Percentiles rank a stretch among this genome's conserved stretches.
Conservation (phyloP, 2,888 invertebrate genomes). For the Tetranychus truncatus region DNA sequence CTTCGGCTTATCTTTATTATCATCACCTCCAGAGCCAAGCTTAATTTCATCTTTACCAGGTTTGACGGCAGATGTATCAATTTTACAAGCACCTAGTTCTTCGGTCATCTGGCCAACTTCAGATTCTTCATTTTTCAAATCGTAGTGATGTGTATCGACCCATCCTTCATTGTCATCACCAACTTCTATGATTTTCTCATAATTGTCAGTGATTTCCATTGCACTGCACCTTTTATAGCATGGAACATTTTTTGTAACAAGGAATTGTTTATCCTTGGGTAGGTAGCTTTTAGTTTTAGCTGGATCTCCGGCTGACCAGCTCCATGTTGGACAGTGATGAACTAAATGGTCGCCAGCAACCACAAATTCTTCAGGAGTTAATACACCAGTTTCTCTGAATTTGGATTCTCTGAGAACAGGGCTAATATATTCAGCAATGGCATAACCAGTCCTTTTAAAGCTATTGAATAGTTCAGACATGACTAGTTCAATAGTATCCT, state of each 20-base stretch:
- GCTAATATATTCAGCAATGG: conserved; percentile 86
- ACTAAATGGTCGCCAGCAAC: conserved; percentile 95
- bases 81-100: neutral
- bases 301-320: conserved; percentile 86
- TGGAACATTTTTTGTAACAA: conserved; percentile 75
- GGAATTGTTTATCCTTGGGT: conserved; percentile 81
- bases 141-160: conserved; percentile 90
- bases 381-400: conserved; percentile 86
- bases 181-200: conserved; percentile 75
- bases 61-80: neutral
- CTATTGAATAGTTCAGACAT: conserved; percentile 89
- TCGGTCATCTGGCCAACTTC: conserved; percentile 40
- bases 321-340: conserved; percentile 98
- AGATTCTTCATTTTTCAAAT: conserved; percentile 57
- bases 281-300: conserved; percentile 69
- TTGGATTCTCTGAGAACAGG: conserved; percentile 94
- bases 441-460: conserved; percentile 82
- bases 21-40: conserved; percentile 33
- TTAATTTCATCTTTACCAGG: conserved; percentile 28
- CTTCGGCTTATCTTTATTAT: conserved; percentile 9
- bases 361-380: conserved; percentile 98
- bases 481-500: neutral
- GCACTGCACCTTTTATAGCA: conserved; percentile 83
- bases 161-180: conserved; percentile 68
- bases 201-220: conserved; percentile 76